Conservation (phyloP, 2,888 invertebrate genomes). For the Yponomeuta evonymella region DNA sequence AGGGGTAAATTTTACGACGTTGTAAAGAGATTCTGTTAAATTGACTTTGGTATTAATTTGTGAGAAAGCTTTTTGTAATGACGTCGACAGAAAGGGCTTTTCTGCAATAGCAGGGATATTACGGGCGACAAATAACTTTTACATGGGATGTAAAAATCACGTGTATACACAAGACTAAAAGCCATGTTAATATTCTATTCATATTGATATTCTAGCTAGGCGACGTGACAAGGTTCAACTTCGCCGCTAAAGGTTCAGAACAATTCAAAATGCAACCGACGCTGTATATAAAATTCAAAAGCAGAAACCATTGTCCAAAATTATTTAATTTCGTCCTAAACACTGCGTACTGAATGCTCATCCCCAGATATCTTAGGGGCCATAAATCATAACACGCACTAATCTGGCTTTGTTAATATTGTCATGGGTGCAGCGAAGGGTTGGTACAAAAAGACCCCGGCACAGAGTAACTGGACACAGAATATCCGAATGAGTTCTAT, state of each 20-base stretch:
- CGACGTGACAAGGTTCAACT: neutral
- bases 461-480: neutral
- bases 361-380: slow-evolving; percentile 45
- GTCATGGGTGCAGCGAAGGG: slow-evolving; percentile 38
- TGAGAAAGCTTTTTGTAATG: slow-evolving; percentile 14
- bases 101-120: neutral
- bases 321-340: slow-evolving; percentile 10
- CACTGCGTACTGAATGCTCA: slow-evolving; percentile 9
- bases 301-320: neutral
- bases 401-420: slow-evolving; percentile 66
- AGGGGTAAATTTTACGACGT: slow-evolving; percentile 45
- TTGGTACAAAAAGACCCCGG: slow-evolving; percentile 27
- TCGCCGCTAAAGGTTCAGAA: neutral
- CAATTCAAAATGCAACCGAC: neutral
- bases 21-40: slow-evolving; percentile 51
- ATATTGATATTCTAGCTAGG: too few species aligned
- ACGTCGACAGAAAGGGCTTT: slow-evolving; percentile 5
- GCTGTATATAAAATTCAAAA: neutral
- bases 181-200: too few species aligned
- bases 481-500: neutral
- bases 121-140: neutral
- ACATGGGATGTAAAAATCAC: too few species aligned
- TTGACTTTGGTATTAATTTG: slow-evolving; percentile 62
- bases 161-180: too few species aligned
- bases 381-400: slow-evolving; percentile 60